Evolutionary conservation across 2,797 vertebrate genomes (phyloP).

Genomic region (Scleropages formosus): DNA sequence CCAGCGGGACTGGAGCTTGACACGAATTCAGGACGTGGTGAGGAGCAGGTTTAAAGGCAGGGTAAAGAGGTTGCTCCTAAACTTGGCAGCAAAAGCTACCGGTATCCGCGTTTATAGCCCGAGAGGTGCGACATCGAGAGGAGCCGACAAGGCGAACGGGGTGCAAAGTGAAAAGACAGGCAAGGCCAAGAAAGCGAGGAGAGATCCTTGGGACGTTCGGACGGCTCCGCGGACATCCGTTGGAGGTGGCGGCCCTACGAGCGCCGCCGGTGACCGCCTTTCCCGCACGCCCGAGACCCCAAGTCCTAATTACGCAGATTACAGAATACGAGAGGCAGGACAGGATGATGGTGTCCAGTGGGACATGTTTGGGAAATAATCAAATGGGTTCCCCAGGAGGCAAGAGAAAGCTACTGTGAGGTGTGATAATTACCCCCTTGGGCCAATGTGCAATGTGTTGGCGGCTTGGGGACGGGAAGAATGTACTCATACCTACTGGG

Average conservation of each 20-base stretch:
- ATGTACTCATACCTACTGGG: conserved; percentile 63
- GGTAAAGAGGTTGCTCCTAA: background rate
- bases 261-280: conserved; percentile 6
- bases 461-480: conserved; percentile 61
- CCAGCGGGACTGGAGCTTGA: background rate
- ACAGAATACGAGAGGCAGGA: conserved; percentile 34
- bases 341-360: conserved; percentile 58
- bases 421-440: conserved; percentile 73
- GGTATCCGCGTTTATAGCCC: background rate
- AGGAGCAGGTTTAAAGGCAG: background rate
- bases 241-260: background rate
- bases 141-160: background rate
- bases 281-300: background rate
- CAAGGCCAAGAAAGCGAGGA: background rate
- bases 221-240: background rate
- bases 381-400: conserved; percentile 62
- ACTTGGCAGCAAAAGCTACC: background rate
- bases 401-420: conserved; percentile 61
- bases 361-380: conserved; percentile 71
- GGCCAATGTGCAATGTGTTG: conserved; percentile 67
- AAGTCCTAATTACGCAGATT: conserved; percentile 21
- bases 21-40: background rate
- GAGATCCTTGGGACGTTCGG: too few relatives aligned
- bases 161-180: background rate
- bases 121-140: background rate